A percentile compares a stretch with the other conserved stretches of the same genome.
Conservation (phyloP, 2,113 vertebrate genomes). For the Cettia cetti region DNA sequence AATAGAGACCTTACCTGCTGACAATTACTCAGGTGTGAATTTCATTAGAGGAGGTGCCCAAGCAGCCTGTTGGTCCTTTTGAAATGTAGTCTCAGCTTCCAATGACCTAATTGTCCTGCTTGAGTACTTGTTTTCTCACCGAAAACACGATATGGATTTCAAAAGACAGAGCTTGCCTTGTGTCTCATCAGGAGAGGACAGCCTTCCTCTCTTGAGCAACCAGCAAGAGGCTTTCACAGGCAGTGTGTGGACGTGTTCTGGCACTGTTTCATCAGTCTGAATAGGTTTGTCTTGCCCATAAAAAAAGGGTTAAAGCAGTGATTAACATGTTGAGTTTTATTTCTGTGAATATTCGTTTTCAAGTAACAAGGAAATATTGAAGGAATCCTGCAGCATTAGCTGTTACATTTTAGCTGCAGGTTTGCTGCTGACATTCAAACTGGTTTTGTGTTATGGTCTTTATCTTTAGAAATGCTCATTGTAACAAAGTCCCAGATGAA, state of each 20-base stretch:
- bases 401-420: neutral
- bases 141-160: neutral
- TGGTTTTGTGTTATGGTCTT: fast-evolving
- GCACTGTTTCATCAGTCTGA: neutral
- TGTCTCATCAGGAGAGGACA: neutral
- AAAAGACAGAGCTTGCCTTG: neutral
- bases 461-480: neutral
- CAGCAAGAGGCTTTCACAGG: neutral
- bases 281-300: neutral
- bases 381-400: neutral
- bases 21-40: neutral
- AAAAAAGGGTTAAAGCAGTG: neutral
- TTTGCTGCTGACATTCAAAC: neutral
- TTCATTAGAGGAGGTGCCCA: neutral
- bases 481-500: neutral
- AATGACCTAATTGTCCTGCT: neutral
- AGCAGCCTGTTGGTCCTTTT: neutral
- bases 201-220: neutral
- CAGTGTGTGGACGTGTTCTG: neutral
- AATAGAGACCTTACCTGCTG: neutral
- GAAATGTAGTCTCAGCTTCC: neutral
- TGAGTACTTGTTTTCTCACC: neutral
- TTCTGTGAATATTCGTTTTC: neutral
- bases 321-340: neutral
- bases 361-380: neutral